Evolutionary conservation across 2,888 invertebrate species (phyloP).

Genomic region (Rhyacophila evoluta): DNA sequence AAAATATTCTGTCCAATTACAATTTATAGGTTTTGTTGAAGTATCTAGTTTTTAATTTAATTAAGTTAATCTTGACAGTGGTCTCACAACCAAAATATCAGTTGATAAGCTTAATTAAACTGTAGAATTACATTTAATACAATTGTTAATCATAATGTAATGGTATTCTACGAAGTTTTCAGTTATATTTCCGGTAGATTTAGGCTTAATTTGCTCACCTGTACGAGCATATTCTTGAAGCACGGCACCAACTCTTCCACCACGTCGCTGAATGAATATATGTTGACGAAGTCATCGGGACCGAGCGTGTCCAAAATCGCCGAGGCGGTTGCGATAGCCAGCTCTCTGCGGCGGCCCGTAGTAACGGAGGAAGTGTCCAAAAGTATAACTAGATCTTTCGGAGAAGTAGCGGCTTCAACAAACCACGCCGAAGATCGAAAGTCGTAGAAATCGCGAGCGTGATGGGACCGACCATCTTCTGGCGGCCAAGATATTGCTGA

Average conservation of each 20-base stretch:
- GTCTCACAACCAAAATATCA: too few species aligned
- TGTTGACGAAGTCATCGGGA: slow-evolving; percentile 97
- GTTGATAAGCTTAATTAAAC: too few species aligned
- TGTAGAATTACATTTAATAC: too few species aligned
- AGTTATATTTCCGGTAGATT: too few species aligned
- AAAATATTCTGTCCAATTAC: too few species aligned
- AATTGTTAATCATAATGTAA: too few species aligned
- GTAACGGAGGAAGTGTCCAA: slow-evolving; percentile 93
- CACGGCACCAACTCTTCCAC: slow-evolving; percentile 90
- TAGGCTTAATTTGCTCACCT: slow-evolving; percentile 74
- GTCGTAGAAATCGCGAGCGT: slow-evolving; percentile 89
- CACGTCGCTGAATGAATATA: slow-evolving; percentile 89
- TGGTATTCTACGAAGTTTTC: too few species aligned
- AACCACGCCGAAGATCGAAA: slow-evolving; percentile 96
- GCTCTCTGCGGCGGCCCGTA: slow-evolving; percentile 83
- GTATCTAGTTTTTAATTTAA: too few species aligned
- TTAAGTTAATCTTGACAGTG: too few species aligned
- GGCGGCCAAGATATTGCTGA: slow-evolving; percentile 87
- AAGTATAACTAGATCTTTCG: slow-evolving; percentile 96
- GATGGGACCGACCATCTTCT: slow-evolving; percentile 81
- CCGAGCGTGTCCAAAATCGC: slow-evolving; percentile 94
- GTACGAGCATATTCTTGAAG: slow-evolving; percentile 90
- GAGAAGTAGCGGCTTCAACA: slow-evolving; percentile 95
- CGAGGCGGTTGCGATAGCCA: slow-evolving; percentile 89
- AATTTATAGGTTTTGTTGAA: too few species aligned